Evolutionary conservation across 2,888 invertebrate genomes (phyloP).

Genomic region (Cremastobaeus sp.): DNA sequence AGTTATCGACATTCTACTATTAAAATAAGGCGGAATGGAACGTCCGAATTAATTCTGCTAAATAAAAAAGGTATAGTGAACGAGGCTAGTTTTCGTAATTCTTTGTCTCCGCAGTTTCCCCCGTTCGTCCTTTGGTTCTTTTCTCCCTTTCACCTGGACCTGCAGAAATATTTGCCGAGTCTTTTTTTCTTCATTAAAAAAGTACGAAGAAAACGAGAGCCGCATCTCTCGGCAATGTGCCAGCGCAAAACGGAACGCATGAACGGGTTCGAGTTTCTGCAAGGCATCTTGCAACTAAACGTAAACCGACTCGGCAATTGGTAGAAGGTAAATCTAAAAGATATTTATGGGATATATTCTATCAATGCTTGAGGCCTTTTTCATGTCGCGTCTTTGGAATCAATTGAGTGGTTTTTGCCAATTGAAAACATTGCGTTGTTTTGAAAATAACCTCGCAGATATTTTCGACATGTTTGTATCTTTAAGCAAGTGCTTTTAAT

Average conservation of each 20-base stretch:
- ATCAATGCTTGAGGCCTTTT: slow-evolving; percentile 59
- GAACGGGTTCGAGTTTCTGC: slow-evolving; percentile 62
- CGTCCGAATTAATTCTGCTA: slow-evolving; percentile 43
- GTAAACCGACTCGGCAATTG: slow-evolving; percentile 74
- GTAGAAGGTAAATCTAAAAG: slow-evolving; percentile 68
- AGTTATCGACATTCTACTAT: neutral
- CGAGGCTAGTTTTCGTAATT: slow-evolving; percentile 55
- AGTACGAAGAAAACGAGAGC: slow-evolving; percentile 63
- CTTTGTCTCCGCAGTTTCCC: slow-evolving; percentile 51
- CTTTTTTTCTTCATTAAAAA: slow-evolving; percentile 59
- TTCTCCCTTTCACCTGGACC: slow-evolving; percentile 42
- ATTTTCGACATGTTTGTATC: no score
- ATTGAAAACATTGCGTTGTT: no score
- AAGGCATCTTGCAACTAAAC: slow-evolving; percentile 69
- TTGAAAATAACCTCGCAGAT: no score
- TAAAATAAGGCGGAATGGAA: neutral
- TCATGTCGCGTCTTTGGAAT: slow-evolving; percentile 18
- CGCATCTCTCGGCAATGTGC: slow-evolving; percentile 67
- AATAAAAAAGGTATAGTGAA: slow-evolving; percentile 55
- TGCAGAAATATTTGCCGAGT: slow-evolving; percentile 64
- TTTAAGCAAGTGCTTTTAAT: no score
- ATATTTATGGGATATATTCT: slow-evolving; percentile 69
- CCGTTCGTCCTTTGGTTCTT: slow-evolving; percentile 2
- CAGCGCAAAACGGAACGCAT: slow-evolving; percentile 64
- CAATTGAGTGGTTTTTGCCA: no score